Evolutionary conservation across 2,888 invertebrate genomes (phyloP), one percentile per base, ranked within the genome.

Genomic region (Agriopis aurantiaria): DNA sequence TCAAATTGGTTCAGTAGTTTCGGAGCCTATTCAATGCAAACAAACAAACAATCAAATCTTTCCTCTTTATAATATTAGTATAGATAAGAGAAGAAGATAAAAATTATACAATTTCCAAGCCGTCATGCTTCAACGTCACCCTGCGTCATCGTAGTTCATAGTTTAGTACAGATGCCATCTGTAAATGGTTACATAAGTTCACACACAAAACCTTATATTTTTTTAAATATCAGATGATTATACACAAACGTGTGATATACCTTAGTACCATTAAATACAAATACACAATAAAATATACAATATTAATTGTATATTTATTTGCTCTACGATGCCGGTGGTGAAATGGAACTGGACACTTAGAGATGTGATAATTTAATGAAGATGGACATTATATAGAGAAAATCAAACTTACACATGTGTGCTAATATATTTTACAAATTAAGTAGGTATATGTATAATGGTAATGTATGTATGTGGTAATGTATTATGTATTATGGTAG

Each of bases 341-440:
- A 57, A 57, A 57, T 45, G 8, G 17, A 17, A 75, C 58, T 79
- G 66, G 68, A 72, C 62, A 71, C 64, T 68, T 59, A 67, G 10
- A 69, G 58, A 58, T 73, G 71, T 68, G 78, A 77, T 86, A 87
- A 85, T 84, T 73, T 79, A 65, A 79, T 23, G 17, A 23, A 23
- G 17, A 23, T 79, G 72, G 74, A 68, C 70, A 81, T 66, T 66
- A 80, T 74, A 80, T 71, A 78, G 74, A 82, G 74, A 80, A 84
- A 82, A 82, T 78, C 73, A 77, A 82, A 79, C 53, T 85, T 72
- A 70, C 85, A 86, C 77, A 51, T 76, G 65, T 45, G 71, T 78
- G 85, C 58, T 87, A 87, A 89, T 74, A 51, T 72, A 75, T 74
- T 82, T 82, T 79, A 75, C 75, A 72, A 67, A 64, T 77, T 51